Conservation (phyloP, 1,140 invertebrate genomes). For the Ptiloglossa arizonensis region DNA sequence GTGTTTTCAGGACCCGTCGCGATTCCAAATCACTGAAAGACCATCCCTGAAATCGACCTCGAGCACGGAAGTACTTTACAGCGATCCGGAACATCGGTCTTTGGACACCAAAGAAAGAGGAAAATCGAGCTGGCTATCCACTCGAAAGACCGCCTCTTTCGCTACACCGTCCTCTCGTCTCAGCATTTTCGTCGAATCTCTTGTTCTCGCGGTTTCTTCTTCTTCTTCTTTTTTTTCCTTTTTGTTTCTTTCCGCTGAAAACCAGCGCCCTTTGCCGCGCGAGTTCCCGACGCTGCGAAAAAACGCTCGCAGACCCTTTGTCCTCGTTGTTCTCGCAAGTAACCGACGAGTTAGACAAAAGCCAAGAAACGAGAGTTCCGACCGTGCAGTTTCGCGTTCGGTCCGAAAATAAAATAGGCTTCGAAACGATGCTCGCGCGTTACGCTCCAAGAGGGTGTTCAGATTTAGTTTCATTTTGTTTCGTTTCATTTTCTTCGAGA, state of each 20-base stretch:
- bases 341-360: conserved; percentile 14
- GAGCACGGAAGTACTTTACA: neutral
- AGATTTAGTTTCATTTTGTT: too few relatives aligned
- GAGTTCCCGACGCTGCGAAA: neutral
- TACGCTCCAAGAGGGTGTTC: too few relatives aligned
- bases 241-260: neutral
- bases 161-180: neutral
- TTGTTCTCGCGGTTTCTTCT: too few relatives aligned
- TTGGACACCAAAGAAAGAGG: neutral
- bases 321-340: neutral
- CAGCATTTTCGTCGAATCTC: neutral
- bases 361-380: neutral
- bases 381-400: too few relatives aligned
- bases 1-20: neutral
- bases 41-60: neutral
- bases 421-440: too few relatives aligned
- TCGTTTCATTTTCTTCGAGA: too few relatives aligned
- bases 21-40: neutral
- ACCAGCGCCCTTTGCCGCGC: neutral
- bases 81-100: neutral
- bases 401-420: too few relatives aligned
- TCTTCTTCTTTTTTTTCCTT: too few relatives aligned
- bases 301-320: neutral
- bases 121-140: conserved; percentile 25
- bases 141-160: conserved; percentile 11